Percentiles rank a stretch among this genome's conserved stretches.
phyloP scores from a whole-genome alignment of 1,140 invertebrate species.

The Drosophila kepulauana region DNA sequence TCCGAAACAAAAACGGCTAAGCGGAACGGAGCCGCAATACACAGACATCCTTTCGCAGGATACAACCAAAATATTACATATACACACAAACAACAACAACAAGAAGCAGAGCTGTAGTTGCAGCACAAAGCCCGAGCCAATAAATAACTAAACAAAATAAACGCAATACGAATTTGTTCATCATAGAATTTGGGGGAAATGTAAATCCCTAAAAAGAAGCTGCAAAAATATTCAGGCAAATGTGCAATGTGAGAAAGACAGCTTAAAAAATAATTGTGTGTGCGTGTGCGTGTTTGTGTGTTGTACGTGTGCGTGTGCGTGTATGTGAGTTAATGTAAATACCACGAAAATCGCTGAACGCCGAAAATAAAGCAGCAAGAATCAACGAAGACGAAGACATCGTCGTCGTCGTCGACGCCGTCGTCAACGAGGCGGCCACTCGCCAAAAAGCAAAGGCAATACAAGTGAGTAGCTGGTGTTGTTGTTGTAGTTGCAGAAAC shows the following conservation, averaged over 20 bases:
- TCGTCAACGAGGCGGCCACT: slow-evolving; percentile 50
- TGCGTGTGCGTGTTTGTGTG: slow-evolving; percentile 37
- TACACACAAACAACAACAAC: slow-evolving; percentile 53
- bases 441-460: slow-evolving; percentile 42
- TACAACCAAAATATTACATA: slow-evolving; percentile 77
- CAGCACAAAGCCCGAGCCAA: slow-evolving; percentile 10
- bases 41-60: slow-evolving; percentile 74
- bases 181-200: slow-evolving; percentile 14
- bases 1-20: slow-evolving; percentile 54
- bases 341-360: slow-evolving; percentile 74
- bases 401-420: slow-evolving; percentile 24
- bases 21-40: slow-evolving; percentile 55
- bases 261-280: slow-evolving; percentile 35
- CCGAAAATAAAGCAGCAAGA: slow-evolving; percentile 76
- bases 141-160: slow-evolving; percentile 54
- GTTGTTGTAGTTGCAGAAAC: slow-evolving; percentile 53
- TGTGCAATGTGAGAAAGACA: slow-evolving; percentile 75
- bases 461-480: slow-evolving; percentile 41
- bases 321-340: slow-evolving; percentile 72
- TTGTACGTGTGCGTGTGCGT: slow-evolving; percentile 25
- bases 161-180: slow-evolving; percentile 30
- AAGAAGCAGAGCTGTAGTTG: neutral
- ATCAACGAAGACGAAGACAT: slow-evolving; percentile 65
- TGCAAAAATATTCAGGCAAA: slow-evolving; percentile 37
- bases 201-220: slow-evolving; percentile 10